phyloP scores from a whole-genome alignment of 2,888 invertebrate species.

The Pteria penguin region DNA sequence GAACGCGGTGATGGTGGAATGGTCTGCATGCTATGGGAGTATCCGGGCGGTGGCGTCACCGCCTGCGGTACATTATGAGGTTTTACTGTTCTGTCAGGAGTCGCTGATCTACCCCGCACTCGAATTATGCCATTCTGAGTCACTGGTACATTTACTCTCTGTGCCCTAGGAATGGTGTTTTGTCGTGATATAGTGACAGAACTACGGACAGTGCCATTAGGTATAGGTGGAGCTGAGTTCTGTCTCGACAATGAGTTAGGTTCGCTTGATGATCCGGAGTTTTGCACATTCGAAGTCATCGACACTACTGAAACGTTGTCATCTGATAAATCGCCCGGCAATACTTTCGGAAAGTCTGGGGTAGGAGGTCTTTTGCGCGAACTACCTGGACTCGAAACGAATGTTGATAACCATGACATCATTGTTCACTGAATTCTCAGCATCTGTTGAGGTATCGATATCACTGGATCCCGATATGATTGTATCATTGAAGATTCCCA shows the following conservation, averaged over 20 bases:
- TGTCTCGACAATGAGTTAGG: slow-evolving; percentile 10
- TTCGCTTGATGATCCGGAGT: slow-evolving; percentile 3
- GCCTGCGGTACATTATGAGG: slow-evolving; percentile 22
- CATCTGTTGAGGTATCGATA: neutral
- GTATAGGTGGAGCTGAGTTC: slow-evolving; percentile 18
- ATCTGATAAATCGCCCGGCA: slow-evolving; percentile 21
- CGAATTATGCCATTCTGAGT: slow-evolving; percentile 25
- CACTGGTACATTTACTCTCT: slow-evolving; percentile 1
- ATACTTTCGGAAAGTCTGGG: slow-evolving; percentile 39
- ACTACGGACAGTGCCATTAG: neutral
- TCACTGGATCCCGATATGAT: neutral
- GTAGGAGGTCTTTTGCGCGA: slow-evolving; percentile 39
- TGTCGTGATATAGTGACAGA: slow-evolving; percentile 2
- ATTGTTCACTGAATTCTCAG: neutral
- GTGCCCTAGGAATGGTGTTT: slow-evolving; percentile 25
- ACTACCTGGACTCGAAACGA: slow-evolving; percentile 27
- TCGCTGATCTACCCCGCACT: slow-evolving; percentile 37
- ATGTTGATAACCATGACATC: slow-evolving; percentile 43
- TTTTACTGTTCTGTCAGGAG: slow-evolving; percentile 27
- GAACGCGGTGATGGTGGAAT: slow-evolving; percentile 43
- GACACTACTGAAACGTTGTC: neutral
- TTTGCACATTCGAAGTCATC: slow-evolving; percentile 1
- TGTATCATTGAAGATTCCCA: neutral
- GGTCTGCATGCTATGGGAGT: slow-evolving; percentile 17
- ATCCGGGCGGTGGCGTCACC: slow-evolving; percentile 23